A percentile compares a stretch with the other conserved stretches of the same genome.
Evolutionary conservation across 2,113 vertebrate species (phyloP).

Genomic region (Astatoreochromis straeleni): DNA sequence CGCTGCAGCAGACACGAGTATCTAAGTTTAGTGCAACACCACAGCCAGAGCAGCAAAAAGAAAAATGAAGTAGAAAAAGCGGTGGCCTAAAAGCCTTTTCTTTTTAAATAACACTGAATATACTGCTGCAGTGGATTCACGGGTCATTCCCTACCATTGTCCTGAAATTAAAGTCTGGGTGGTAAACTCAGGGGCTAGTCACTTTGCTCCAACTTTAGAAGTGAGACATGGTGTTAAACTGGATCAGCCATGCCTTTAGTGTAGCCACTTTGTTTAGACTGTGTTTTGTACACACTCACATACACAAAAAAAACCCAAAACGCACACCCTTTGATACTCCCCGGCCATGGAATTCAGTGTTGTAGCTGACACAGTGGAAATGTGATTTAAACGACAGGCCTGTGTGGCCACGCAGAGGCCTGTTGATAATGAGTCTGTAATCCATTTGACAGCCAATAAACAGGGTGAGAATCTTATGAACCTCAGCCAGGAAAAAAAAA

Average conservation of each 20-base stretch:
- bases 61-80: conserved; percentile 27
- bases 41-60: not conserved
- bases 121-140: not conserved
- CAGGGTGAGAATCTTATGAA: conserved; percentile 21
- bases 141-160: not conserved
- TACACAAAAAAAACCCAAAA: not conserved
- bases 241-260: conserved; percentile 29
- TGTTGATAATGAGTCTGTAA: conserved; percentile 57
- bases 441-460: conserved; percentile 50
- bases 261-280: not conserved
- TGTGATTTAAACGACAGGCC: conserved; percentile 8
- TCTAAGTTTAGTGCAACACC: not conserved
- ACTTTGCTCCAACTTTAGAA: conserved; percentile 32
- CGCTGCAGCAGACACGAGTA: not conserved
- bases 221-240: conserved; percentile 24
- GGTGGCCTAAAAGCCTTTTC: not conserved
- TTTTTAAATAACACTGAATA: not conserved
- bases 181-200: conserved; percentile 33
- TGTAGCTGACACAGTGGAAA: conserved; percentile 44
- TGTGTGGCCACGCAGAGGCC: conserved; percentile 6
- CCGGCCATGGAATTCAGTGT: not conserved
- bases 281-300: not conserved
- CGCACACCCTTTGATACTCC: not conserved
- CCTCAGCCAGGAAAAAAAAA: not conserved
- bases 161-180: conserved; percentile 18